Evolutionary conservation across 2,888 invertebrate species (phyloP), one percentile per base, ranked within the genome.

Genomic region (Melieria picta): DNA sequence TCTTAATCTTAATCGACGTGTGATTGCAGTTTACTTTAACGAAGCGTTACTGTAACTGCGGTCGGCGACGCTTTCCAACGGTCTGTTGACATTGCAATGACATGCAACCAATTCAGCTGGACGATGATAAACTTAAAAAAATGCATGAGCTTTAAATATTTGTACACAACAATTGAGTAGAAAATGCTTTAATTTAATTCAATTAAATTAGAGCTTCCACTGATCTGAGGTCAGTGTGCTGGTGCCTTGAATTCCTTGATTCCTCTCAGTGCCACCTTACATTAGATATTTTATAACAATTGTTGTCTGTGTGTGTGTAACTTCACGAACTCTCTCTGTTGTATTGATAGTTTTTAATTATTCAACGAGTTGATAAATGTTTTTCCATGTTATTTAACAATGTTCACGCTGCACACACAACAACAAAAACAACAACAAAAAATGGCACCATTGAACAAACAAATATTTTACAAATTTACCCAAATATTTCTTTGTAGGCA

Each of bases 11-110:
- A 76, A 77, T 75, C 75, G 78, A 77, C 76, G 78, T 75, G 75
- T 77, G 77, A 79, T 78, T 77, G 77, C 77, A 77, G 77, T 78
- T 79, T 79, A 77, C 69, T 72, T 79, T 77, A 75, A 76, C 73
- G 77, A 75, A 76, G 71, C 71, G 75, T 70, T 64, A 55, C 60
- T 70, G 57, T 65, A 50, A 48, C n/a, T 61, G 16, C 65, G 45
- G 63, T 68, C 66, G 65, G 64, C 72, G 74, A 72, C 70, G 70
- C 70, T 64, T 72, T 69, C 69, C 72, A 70, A 75, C 71, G 74
- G 71, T 76, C 74, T 74, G 69, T 74, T 72, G 52, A 71, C 73
- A 71, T 74, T 74, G 2, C 13, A 3, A 3, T 9, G 46, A 30
- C 11, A 52, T 52, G 55, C 43, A n/a, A 42, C 3, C 10, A 13